A percentile compares a stretch with the other conserved stretches of the same genome.
Conservation (phyloP, 2,113 vertebrate species). For the Protobothrops mucrosquamatus region DNA sequence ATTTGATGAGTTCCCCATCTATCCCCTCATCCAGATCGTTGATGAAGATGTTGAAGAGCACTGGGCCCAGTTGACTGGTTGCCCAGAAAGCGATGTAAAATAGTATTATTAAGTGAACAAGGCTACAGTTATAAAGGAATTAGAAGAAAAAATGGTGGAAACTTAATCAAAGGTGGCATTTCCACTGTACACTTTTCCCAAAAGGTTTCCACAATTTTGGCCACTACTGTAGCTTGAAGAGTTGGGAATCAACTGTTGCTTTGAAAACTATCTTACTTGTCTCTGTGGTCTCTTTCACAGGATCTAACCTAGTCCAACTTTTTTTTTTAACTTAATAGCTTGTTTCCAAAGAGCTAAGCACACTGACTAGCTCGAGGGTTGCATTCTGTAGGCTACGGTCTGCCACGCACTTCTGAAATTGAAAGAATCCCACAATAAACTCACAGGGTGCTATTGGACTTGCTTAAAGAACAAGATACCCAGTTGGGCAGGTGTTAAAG, state of each 20-base stretch:
- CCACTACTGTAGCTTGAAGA: not conserved
- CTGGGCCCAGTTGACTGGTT: too few relatives aligned
- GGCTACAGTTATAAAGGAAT: too few relatives aligned
- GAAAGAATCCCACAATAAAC: not conserved
- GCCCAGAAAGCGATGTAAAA: too few relatives aligned
- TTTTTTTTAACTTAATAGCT: not conserved
- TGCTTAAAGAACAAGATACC: not conserved
- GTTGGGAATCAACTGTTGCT: not conserved
- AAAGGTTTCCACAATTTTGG: too few relatives aligned
- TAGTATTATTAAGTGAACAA: too few relatives aligned
- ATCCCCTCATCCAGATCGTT: too few relatives aligned
- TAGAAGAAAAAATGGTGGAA: too few relatives aligned
- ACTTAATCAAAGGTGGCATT: too few relatives aligned
- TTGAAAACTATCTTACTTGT: not conserved
- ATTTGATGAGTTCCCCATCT: too few relatives aligned
- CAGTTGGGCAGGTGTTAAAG: not conserved
- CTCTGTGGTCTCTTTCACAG: not conserved
- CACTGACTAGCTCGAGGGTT: not conserved
- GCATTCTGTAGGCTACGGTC: not conserved
- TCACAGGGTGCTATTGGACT: not conserved
- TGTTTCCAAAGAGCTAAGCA: not conserved
- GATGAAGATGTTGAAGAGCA: too few relatives aligned
- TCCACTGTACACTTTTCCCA: too few relatives aligned
- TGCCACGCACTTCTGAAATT: not conserved
- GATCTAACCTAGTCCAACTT: not conserved